These are phyloP conservation scores for Rhineura floridana DNA, from an alignment of 2,113 vertebrate genomes.

Conservation along the genomic window DNA sequence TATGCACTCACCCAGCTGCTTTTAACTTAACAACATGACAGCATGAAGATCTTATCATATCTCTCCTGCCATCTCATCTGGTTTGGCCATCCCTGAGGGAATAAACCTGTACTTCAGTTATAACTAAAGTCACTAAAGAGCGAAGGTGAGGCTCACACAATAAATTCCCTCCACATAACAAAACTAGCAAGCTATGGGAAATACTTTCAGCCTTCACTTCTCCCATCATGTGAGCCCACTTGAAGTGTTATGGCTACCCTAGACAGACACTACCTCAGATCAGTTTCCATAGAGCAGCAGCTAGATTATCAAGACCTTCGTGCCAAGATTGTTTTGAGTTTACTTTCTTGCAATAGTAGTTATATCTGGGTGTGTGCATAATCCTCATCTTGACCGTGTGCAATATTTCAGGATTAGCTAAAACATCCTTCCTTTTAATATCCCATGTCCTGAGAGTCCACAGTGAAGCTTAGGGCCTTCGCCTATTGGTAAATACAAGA, in stretches of 20 bases:
- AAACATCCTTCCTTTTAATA: constrained; percentile 11
- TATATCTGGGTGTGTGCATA: neutral
- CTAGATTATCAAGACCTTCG: neutral
- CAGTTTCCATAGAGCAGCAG: neutral
- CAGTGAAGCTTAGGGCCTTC: constrained; percentile 33
- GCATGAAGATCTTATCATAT: neutral
- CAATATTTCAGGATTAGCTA: constrained; percentile 33
- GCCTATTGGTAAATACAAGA: constrained; percentile 67
- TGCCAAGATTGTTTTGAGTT: neutral
- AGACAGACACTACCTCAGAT: neutral
- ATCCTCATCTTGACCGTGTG: neutral
- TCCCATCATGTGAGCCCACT: neutral
- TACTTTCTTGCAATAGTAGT: neutral
- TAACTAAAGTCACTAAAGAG: neutral
- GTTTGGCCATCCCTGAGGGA: neutral
- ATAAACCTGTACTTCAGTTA: neutral
- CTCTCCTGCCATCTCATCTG: neutral
- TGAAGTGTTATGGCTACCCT: neutral
- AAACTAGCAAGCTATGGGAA: neutral
- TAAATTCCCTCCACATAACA: neutral
- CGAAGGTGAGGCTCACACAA: neutral
- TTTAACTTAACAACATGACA: neutral
- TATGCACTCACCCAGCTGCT: neutral
- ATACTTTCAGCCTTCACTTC: neutral
- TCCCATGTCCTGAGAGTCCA: neutral